A percentile compares a stretch with the other conserved stretches of the same genome.
Evolutionary conservation across 2,113 vertebrate genomes (phyloP).

Genomic region (Riparia riparia): DNA sequence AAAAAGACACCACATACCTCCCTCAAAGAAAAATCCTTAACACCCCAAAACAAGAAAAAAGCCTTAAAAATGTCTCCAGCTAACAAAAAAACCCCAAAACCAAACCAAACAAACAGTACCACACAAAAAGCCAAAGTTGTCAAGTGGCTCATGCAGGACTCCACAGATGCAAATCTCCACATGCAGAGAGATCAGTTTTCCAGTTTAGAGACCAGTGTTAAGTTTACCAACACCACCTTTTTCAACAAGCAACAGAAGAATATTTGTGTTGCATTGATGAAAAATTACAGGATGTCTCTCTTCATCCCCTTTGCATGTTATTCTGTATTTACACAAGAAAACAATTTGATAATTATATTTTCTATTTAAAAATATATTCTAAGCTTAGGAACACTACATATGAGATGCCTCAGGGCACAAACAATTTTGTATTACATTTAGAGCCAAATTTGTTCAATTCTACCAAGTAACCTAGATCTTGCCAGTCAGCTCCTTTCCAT

Average conservation of each 20-base stretch:
- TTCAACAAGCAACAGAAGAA: neutral
- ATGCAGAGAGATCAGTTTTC: neutral
- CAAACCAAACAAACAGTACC: neutral
- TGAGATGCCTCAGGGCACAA: neutral
- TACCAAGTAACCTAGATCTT: neutral
- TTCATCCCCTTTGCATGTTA: neutral
- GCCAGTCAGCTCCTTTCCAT: neutral
- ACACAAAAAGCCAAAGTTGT: neutral
- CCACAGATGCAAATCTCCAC: neutral
- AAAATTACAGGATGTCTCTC: neutral
- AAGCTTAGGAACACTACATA: neutral
- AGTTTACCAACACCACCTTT: neutral
- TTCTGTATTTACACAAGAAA: neutral
- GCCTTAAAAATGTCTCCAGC: rapidly evolving
- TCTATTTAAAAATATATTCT: neutral
- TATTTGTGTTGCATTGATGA: neutral
- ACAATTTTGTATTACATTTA: neutral
- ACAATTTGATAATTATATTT: neutral
- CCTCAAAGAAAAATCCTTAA: neutral
- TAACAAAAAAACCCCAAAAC: neutral
- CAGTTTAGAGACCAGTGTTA: neutral
- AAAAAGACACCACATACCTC: rapidly evolving
- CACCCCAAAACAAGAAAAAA: neutral
- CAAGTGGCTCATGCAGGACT: neutral
- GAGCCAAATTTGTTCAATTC: neutral